Percentiles rank a stretch among this genome's conserved stretches.
Evolutionary conservation across 2,888 invertebrate species (phyloP).

Genomic region (Stictocephala bisonia): DNA sequence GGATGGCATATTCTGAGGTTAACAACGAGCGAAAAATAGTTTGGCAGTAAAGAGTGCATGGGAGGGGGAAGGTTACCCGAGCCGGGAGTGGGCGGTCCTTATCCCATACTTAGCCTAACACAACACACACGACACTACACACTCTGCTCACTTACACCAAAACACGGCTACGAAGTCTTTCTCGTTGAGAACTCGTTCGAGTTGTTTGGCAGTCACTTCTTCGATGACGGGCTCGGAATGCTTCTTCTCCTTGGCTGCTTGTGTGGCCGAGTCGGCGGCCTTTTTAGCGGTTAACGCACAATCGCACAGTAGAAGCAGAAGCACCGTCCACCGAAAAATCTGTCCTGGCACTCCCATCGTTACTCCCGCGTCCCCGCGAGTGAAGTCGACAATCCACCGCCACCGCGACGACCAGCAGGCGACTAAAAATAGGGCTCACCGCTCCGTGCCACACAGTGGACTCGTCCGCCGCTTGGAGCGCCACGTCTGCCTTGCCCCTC

Average conservation of each 20-base stretch:
- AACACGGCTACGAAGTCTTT: slow-evolving; percentile 96
- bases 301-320: slow-evolving; percentile 27
- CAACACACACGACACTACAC: slow-evolving; percentile 5
- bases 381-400: slow-evolving; percentile 40
- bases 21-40: slow-evolving; percentile 28
- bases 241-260: slow-evolving; percentile 50
- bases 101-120: slow-evolving; percentile 40
- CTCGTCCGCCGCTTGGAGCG: background rate
- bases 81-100: slow-evolving; percentile 21
- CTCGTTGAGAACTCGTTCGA: slow-evolving; percentile 88
- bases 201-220: slow-evolving; percentile 92
- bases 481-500: background rate
- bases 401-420: slow-evolving; percentile 41
- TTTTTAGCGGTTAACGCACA: slow-evolving; percentile 35
- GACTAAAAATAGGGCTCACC: slow-evolving; percentile 44
- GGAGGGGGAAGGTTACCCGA: slow-evolving; percentile 26
- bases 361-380: slow-evolving; percentile 44
- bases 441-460: slow-evolving; percentile 5
- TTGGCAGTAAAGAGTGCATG: background rate
- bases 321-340: slow-evolving; percentile 36
- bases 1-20: too few relatives aligned
- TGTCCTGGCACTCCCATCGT: slow-evolving; percentile 37
- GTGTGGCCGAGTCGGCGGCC: slow-evolving; percentile 42
- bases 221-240: slow-evolving; percentile 84
- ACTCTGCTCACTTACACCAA: slow-evolving; percentile 84